Percentiles rank a stretch among this genome's conserved stretches.
Evolutionary conservation across 2,113 vertebrate species (phyloP).

Genomic region (Gavia stellata): DNA sequence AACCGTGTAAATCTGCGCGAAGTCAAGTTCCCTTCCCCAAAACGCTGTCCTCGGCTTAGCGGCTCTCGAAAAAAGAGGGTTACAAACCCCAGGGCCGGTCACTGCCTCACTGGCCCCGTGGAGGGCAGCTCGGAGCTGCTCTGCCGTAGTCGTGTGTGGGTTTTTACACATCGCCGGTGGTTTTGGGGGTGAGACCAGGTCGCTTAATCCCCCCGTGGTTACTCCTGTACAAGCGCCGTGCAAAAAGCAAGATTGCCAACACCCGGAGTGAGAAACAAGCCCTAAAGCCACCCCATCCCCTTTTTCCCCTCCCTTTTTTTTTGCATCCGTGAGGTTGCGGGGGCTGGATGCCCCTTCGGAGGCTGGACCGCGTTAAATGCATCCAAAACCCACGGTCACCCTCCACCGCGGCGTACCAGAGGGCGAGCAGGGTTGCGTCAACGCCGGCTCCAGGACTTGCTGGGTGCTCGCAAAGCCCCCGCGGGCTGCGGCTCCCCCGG

Average conservation of each 20-base stretch:
- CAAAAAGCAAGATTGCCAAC: background rate
- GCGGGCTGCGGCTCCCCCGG: background rate
- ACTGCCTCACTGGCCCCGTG: background rate
- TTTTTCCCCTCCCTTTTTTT: rapidly evolving
- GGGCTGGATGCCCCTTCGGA: background rate
- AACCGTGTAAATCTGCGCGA: background rate
- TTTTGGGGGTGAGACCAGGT: background rate
- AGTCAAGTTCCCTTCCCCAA: background rate
- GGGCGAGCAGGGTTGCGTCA: background rate
- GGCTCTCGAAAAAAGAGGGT: background rate
- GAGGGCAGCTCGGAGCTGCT: background rate
- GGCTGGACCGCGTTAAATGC: rapidly evolving
- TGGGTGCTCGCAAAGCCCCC: rapidly evolving
- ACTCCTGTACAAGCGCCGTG: background rate
- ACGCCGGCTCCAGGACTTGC: background rate
- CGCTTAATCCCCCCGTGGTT: background rate
- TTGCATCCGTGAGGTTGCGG: rapidly evolving
- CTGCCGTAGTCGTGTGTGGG: rapidly evolving
- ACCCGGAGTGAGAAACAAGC: background rate
- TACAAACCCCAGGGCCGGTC: rapidly evolving
- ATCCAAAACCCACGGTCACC: background rate
- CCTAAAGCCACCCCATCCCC: no score
- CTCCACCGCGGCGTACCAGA: rapidly evolving
- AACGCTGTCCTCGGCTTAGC: background rate
- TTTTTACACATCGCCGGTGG: rapidly evolving